Conservation (phyloP, 1,140 invertebrate species). For the Zaprionus davidi region DNA sequence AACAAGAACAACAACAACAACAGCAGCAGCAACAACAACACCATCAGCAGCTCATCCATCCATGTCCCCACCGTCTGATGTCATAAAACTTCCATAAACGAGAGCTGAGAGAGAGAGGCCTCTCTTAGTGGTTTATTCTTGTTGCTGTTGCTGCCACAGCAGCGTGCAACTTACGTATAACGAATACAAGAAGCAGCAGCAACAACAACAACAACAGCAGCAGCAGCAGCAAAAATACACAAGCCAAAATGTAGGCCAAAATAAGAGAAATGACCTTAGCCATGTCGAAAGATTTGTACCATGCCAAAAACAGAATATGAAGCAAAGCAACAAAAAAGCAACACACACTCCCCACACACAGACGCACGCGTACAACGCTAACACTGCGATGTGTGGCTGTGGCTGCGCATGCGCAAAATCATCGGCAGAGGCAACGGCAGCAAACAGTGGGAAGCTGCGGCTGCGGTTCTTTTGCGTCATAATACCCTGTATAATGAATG, state of each 20-base stretch:
- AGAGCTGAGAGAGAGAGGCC: conserved; percentile 11
- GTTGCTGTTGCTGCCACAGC: conserved; percentile 11
- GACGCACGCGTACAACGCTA: conserved; percentile 1
- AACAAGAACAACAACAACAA: not conserved
- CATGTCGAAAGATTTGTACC: conserved; percentile 55
- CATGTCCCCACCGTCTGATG: conserved; percentile 28
- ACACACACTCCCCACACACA: conserved; percentile 9
- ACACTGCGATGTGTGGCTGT: conserved; percentile 9
- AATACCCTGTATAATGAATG: conserved; percentile 1
- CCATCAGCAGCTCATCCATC: conserved; percentile 15
- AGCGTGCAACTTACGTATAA: conserved; percentile 21
- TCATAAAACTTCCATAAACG: conserved; percentile 51
- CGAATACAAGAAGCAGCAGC: conserved; percentile 13
- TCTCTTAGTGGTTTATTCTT: conserved; percentile 5
- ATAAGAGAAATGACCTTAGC: conserved; percentile 63
- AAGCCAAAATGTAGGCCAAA: conserved; percentile 57
- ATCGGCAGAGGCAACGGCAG: not conserved
- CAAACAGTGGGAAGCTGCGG: conserved; percentile 1
- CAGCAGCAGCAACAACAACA: not conserved
- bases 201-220: conserved; percentile 10
- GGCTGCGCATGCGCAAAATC: conserved; percentile 44
- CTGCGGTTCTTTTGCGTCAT: conserved; percentile 20
- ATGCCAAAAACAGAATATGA: conserved; percentile 33
- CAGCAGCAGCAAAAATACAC: conserved; percentile 23
- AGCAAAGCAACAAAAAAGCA: conserved; percentile 16